Base-by-base conservation (phyloP, 2,113 vertebrate genomes). In the Cyanoliseus patagonus region DNA sequence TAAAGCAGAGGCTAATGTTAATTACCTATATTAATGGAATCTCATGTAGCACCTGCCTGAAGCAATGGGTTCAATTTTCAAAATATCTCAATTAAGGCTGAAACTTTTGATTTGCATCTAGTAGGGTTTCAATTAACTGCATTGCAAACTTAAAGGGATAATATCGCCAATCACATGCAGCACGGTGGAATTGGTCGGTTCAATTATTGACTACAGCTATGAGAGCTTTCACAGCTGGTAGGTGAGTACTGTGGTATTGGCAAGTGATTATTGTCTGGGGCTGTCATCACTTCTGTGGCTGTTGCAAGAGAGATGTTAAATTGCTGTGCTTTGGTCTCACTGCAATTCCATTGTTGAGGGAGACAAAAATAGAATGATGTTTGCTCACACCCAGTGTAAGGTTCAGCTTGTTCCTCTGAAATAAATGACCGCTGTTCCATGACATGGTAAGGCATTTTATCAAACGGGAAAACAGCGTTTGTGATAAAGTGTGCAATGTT, bases 11-110 rank as follows among this genome's bases (percentile, higher is more conserved):
- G 98, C 98, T 99, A 99, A 99, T 99, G 99, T 99, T 99, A 99
- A 99, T 99, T 99, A 99, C 98, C 98, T 99, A 98, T 99, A 99
- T 99, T 99, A 99, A 99, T 99, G 98, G 98, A 98, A 99, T 99
- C 98, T 98, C 98, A 97, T 99, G 98, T 98, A 99, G 98, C 99
- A 99, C 99, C 99, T 99, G 99, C 99, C 98, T 98, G 98, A 98
- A 98, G 98, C 98, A 98, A 98, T 99, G 98, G 98, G 98, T 99
- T 99, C 98, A 97, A 98, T 98, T 98, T 99, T 98, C 98, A 98
- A 99, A 99, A 99, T 99, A 99, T 99, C 98, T 99, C 98, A 99
- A 99, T 99, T 99, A 98, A 98, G 98, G 98, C 97, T 98, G 97
- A 98, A 98, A 98, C 98, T 98, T 98, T 98, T 98, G 98, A 98